Evolutionary conservation across 2,888 invertebrate species (phyloP), one percentile per base, ranked within the genome.

Genomic region (Meganola albula): DNA sequence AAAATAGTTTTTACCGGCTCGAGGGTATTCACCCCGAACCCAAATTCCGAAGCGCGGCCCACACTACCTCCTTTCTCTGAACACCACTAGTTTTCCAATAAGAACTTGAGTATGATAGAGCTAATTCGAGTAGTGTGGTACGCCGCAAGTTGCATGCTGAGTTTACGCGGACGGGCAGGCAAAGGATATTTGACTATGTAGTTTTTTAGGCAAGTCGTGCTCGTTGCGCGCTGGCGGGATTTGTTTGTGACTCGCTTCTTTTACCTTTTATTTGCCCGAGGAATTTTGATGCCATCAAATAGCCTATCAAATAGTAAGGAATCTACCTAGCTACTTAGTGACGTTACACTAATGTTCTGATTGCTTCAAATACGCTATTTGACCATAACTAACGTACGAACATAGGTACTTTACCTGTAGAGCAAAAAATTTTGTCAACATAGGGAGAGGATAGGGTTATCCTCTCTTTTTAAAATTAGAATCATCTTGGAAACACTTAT

Each of bases 11-110:
- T 83, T 84, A 85, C 83, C 74, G 75, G 69, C 76, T 58, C 53
- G 80, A 85, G 85, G 85, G 85, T 85, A 85, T 85, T 85, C 83
- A 85, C 85, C 85, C 83, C 83, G 73, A 76, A 77, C 78, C 83
- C 82, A 66, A 82, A 85, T 83, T 80, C 80, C 77, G 66, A 63
- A 70, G 69, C 64, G 60, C 60, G 74, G 55, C 63, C 56, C 77
- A 83, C 83, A 83, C 83, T 61, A 58, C 61, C 57, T 60, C 61
- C 57, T 71, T 74, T 62, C 58, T 61, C 41, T 39, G 44, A 38
- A 44, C 45, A 38, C 64, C 45, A 44, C 45, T 40, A 35, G 63
- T 56, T 54, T 65, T 78, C 76, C 68, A 63, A 72, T 74, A 72
- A 65, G 67, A 77, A 63, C 44, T 44, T 38, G 37, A 32, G 40